Conservation (phyloP, 2,797 vertebrate genomes). For the Centropyge bicolor region DNA sequence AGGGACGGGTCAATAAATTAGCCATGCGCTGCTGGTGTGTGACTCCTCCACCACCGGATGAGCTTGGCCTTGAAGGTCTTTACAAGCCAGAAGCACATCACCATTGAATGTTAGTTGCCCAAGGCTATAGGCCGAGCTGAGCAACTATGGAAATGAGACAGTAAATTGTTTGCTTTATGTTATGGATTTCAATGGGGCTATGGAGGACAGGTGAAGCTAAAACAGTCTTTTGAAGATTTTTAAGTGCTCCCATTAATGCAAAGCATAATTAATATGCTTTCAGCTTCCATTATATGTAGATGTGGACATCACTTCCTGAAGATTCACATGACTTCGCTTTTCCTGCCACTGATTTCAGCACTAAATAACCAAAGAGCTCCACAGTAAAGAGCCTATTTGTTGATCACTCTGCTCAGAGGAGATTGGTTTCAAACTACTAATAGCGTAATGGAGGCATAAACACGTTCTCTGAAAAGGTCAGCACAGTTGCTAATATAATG, state of each 20-base stretch:
- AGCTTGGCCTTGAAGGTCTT: slow-evolving; percentile 25
- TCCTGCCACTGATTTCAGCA: slow-evolving; percentile 55
- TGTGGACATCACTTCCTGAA: slow-evolving; percentile 7
- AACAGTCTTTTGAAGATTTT: slow-evolving; percentile 4
- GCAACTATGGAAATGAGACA: background rate
- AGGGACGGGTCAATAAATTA: slow-evolving; percentile 69
- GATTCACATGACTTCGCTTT: slow-evolving; percentile 9
- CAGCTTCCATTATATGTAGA: background rate
- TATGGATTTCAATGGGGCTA: background rate
- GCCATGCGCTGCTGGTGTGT: slow-evolving; percentile 49
- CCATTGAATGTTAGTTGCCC: background rate
- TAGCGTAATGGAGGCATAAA: slow-evolving; percentile 54
- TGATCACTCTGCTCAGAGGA: slow-evolving; percentile 34
- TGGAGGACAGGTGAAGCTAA: background rate
- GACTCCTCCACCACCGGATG: slow-evolving; percentile 18
- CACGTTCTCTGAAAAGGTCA: slow-evolving; percentile 58
- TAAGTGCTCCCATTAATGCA: background rate
- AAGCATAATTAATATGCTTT: background rate
- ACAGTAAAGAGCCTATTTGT: slow-evolving; percentile 28
- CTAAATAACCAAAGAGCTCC: slow-evolving; percentile 59
- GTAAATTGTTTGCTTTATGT: background rate
- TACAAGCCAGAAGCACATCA: slow-evolving; percentile 22
- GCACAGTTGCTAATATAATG: slow-evolving; percentile 46
- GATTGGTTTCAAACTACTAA: slow-evolving; percentile 43
- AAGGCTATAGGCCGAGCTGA: background rate